Base-by-base conservation (phyloP, 2,113 vertebrate species). In the Forbesichthys agassizii region DNA sequence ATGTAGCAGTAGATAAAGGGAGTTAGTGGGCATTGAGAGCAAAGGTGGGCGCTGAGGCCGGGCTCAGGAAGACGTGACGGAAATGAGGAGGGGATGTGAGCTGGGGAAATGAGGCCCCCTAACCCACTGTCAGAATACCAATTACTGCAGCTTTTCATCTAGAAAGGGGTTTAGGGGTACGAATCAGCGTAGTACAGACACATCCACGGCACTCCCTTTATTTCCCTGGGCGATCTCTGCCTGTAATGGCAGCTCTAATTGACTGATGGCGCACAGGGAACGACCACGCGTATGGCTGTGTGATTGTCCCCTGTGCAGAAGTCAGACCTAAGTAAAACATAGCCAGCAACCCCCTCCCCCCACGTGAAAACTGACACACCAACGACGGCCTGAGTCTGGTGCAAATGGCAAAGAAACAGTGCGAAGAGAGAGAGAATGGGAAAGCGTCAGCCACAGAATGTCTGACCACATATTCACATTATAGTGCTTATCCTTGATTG, bases 231-330 rank as follows among this genome's bases (percentile, higher is more conserved):
- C 83, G 76, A 82, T 74, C 48, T 16, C 78, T 51, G 83, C 67
- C 74, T 88, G 88, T 91, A 88, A 89, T 87, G 83, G 84, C 82
- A 73, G 82, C 83, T 84, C 85, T 90, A 91, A 91, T 90, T 89
- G 89, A 86, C 89, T 88, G 82, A 87, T 84, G 79, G 79, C 16
- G 48, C 79, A 81, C 69, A 69, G 80, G 76, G 71, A 70, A 66
- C 67, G 68, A 64, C 76, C 81, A 61, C 46, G 20, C 76, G 52
- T 76, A 84, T 79, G 81, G 75, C 85, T 77, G 77, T 68, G 71
- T 78, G 87, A 68, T 82, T 80, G 77, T 86, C 78, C 78, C 82
- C 78, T 66, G 80, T 42, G 75, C 78, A 58, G 74, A 53, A 82
- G 79, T 81, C 68, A 78, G 69, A 75, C 79, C 67, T 81, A 83